phyloP scores from a whole-genome alignment of 2,888 invertebrate genomes.

The Dyspetes luteomarginatus region DNA sequence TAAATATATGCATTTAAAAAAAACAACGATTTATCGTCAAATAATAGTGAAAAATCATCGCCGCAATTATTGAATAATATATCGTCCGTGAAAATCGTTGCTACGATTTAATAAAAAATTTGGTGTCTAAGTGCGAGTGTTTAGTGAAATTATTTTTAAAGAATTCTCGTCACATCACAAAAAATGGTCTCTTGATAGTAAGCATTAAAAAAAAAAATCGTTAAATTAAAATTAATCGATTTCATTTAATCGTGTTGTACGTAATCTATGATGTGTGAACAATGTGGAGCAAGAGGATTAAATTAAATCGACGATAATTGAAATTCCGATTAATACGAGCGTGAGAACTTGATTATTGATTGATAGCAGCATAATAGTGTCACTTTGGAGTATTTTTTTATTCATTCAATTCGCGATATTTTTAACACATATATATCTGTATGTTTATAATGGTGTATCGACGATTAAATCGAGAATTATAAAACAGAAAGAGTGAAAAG shows the following conservation, averaged over 20 bases:
- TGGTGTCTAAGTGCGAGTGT: neutral
- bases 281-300: conserved; percentile 27
- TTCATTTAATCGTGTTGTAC: neutral
- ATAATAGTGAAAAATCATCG: conserved; percentile 1
- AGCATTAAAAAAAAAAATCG: neutral
- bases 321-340: conserved; percentile 43
- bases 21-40: neutral
- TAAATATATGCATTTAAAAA: neutral
- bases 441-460: neutral
- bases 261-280: conserved; percentile 14
- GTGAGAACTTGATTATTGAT: conserved; percentile 48
- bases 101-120: neutral
- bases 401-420: neutral
- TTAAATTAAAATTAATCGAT: neutral
- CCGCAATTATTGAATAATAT: neutral
- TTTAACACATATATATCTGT: neutral
- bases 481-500: conserved; percentile 10
- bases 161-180: neutral
- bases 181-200: conserved; percentile 35
- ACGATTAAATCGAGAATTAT: conserved; percentile 8
- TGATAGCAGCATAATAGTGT: conserved; percentile 10
- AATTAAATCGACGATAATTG: conserved; percentile 31
- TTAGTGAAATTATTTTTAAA: neutral
- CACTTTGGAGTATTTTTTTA: neutral
- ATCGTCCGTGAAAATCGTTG: neutral